Evolutionary conservation across 2,113 vertebrate species (phyloP).

Genomic region (Apteryx owenii): DNA sequence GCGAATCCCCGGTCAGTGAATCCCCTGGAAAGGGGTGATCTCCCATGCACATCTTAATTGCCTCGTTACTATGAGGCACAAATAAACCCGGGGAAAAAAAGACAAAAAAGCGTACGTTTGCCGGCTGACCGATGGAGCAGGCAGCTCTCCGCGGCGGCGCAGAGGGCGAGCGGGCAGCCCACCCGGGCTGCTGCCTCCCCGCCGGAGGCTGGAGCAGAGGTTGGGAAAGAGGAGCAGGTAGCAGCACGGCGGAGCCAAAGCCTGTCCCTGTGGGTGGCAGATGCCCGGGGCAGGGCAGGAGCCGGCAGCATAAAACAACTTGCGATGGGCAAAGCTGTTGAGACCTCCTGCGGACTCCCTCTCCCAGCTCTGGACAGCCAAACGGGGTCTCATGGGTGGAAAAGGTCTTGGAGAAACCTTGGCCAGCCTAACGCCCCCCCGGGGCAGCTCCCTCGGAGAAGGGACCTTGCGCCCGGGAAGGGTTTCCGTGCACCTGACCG

Average conservation of each 20-base stretch:
- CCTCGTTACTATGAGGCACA: slow-evolving; percentile 2
- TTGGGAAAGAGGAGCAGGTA: not conserved
- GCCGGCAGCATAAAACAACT: not conserved
- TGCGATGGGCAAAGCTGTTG: not conserved
- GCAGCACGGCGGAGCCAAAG: not conserved
- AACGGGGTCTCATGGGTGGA: no score
- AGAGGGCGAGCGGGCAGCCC: not conserved
- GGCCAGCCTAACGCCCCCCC: not conserved
- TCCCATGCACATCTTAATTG: slow-evolving; percentile 50
- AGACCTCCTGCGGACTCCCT: not conserved
- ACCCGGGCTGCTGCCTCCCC: not conserved
- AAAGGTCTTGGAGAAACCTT: not conserved
- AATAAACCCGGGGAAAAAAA: not conserved
- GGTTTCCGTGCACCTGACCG: not conserved
- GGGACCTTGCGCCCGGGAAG: not conserved
- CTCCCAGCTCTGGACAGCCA: no score
- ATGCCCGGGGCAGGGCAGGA: fast-evolving
- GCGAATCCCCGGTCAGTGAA: not conserved
- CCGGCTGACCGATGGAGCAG: not conserved
- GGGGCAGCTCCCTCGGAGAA: not conserved
- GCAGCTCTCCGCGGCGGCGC: not conserved
- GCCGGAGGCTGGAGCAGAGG: not conserved
- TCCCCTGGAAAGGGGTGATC: not conserved
- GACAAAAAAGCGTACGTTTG: not conserved
- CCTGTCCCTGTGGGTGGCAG: not conserved